A percentile compares a stretch with the other conserved stretches of the same genome.
Conservation (phyloP, 2,797 vertebrate species). For the Ctenosaura bakeri region DNA sequence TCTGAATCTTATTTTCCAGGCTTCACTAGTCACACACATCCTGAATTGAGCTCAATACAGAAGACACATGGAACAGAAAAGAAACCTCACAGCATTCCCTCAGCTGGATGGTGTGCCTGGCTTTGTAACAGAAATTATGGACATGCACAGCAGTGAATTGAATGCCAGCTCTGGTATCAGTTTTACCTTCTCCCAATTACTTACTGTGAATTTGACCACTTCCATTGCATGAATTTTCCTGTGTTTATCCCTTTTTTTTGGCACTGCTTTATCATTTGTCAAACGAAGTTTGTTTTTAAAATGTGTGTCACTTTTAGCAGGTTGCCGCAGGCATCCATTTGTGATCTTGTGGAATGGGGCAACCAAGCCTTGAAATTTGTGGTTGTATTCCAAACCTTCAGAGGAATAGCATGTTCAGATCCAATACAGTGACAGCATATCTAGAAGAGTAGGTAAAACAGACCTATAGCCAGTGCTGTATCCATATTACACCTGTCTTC, state of each 20-base stretch:
- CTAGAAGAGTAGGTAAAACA: too few relatives aligned
- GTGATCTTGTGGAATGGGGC: neutral
- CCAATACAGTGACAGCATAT: too few relatives aligned
- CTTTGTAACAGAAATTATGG: neutral
- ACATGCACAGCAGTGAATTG: too few relatives aligned
- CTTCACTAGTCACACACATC: neutral
- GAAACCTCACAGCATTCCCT: neutral
- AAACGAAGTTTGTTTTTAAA: neutral
- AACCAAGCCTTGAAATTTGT: neutral
- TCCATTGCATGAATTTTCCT: neutral
- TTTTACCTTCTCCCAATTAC: neutral
- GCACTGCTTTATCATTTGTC: neutral
- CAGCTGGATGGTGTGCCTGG: too few relatives aligned
- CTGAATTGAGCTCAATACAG: neutral
- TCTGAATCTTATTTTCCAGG: neutral
- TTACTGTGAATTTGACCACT: neutral
- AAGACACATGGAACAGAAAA: neutral
- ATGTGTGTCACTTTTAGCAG: neutral
- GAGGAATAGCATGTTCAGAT: too few relatives aligned
- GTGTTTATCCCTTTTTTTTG: neutral
- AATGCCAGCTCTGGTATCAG: neutral
- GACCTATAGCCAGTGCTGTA: too few relatives aligned
- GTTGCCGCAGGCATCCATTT: neutral
- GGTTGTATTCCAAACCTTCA: too few relatives aligned
- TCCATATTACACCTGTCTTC: too few relatives aligned